Evolutionary conservation across 2,888 invertebrate species (phyloP).

Genomic region (Allolobophora icterica): DNA sequence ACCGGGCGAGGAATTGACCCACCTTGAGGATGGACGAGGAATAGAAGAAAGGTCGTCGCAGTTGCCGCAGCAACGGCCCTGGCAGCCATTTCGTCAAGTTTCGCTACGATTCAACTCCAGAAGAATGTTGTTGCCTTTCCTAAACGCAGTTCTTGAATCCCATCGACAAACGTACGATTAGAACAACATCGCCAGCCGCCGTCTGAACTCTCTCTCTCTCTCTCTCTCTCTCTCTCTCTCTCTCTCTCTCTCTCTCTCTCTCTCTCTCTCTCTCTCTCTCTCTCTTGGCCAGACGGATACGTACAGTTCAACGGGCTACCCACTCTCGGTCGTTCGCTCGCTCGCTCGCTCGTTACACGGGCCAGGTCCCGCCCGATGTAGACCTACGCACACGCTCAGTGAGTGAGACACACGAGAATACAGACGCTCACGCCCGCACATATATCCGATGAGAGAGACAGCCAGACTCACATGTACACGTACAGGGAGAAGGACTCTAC

Average conservation of each 20-base stretch:
- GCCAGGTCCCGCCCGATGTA: background rate
- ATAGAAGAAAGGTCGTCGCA: background rate
- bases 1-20: background rate
- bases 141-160: slow-evolving; percentile 11
- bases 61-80: background rate
- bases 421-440: background rate
- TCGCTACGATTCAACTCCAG: slow-evolving; percentile 17
- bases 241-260: slow-evolving; percentile 23
- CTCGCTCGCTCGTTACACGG: background rate
- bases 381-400: background rate
- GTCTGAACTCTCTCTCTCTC: background rate
- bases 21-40: background rate
- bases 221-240: slow-evolving; percentile 32
- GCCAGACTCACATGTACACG: background rate
- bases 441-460: background rate
- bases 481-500: background rate
- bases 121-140: background rate
- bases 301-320: background rate
- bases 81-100: background rate
- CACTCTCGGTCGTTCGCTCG: background rate
- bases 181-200: background rate
- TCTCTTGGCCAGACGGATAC: background rate
- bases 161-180: background rate
- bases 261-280: slow-evolving; percentile 30
- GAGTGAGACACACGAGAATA: background rate